These are phyloP conservation scores for Musca vetustissima DNA, from an alignment of 1,140 invertebrate genomes.

Conservation along the genomic window DNA sequence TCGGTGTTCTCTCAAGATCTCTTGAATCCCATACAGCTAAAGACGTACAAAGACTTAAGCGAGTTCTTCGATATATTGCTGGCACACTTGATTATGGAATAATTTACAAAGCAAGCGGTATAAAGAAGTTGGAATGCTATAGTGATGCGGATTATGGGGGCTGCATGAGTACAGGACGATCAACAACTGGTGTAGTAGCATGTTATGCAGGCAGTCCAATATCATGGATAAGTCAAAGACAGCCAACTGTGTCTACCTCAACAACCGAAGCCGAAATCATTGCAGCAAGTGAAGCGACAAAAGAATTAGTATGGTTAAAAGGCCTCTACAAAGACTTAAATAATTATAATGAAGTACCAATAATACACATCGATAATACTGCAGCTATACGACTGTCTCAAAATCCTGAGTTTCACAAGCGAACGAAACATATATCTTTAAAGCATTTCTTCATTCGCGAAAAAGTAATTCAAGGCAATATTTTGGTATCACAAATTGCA, in stretches of 20 bases:
- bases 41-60: neutral
- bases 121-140: neutral
- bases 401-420: too few species aligned
- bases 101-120: neutral
- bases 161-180: neutral
- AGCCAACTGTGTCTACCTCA: neutral
- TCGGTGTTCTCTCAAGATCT: neutral
- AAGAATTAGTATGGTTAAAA: neutral
- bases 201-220: neutral
- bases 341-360: too few species aligned
- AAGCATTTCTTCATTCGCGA: too few species aligned
- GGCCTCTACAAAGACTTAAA: too few species aligned
- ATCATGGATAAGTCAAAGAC: neutral
- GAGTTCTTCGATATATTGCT: neutral
- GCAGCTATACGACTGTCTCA: too few species aligned
- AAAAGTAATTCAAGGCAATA: too few species aligned
- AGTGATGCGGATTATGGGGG: slow-evolving; percentile 1
- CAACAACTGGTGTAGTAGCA: neutral
- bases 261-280: slow-evolving; percentile 1
- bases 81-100: neutral
- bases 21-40: neutral
- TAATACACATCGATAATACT: too few species aligned
- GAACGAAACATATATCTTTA: too few species aligned
- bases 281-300: neutral
- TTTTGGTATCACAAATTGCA: too few species aligned